phyloP scores from a whole-genome alignment of 2,888 invertebrate species.

The Pilophorus perplexus region DNA sequence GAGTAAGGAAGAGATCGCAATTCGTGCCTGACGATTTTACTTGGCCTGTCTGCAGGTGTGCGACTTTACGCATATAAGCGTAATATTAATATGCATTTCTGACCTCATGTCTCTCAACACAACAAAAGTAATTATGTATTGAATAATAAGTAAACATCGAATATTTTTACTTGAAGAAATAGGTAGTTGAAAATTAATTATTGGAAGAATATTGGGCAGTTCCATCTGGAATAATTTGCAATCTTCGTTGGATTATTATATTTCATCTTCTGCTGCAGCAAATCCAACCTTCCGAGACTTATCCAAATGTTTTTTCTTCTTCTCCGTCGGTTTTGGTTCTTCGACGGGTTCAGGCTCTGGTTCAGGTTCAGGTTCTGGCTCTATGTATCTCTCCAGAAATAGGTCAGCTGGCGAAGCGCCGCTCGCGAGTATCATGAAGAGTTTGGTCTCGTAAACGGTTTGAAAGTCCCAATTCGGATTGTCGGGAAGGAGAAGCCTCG shows the following conservation, averaged over 20 bases:
- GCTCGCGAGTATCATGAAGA: background rate
- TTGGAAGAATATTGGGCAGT: no score
- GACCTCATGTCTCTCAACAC: no score
- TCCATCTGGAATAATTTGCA: background rate
- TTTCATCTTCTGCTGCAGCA: background rate
- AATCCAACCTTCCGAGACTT: slow-evolving; percentile 12
- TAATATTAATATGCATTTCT: no score
- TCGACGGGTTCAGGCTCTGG: background rate
- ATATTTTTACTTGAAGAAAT: no score
- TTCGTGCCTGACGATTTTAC: no score
- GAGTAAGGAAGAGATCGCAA: no score
- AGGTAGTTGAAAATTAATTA: no score
- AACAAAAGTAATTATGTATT: no score
- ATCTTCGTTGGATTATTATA: background rate
- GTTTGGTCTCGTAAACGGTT: slow-evolving; percentile 22
- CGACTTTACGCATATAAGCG: no score
- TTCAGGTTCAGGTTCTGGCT: background rate
- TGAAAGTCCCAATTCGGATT: slow-evolving; percentile 28
- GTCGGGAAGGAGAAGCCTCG: slow-evolving; percentile 31
- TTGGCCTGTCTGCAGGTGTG: no score
- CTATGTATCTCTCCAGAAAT: background rate
- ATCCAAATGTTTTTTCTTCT: background rate
- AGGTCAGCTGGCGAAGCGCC: background rate
- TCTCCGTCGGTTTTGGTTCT: background rate
- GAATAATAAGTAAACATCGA: no score